Evolutionary conservation across 1,140 invertebrate genomes (phyloP).

Genomic region (Drosophila pachea): DNA sequence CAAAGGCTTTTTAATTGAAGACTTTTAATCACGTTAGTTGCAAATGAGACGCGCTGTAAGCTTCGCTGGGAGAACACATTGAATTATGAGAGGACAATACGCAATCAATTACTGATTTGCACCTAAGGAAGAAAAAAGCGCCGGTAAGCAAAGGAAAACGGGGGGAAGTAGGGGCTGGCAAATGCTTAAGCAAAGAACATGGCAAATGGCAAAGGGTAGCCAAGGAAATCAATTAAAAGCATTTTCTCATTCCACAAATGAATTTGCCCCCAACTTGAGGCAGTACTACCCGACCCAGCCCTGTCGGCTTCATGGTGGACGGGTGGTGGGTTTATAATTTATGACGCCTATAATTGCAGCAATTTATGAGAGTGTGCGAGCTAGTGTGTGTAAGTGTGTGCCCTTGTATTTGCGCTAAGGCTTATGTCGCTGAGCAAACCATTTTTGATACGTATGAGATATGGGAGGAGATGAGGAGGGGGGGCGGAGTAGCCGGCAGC

Average conservation of each 20-base stretch:
- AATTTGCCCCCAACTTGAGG: too few relatives aligned
- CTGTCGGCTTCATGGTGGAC: constrained; percentile 5
- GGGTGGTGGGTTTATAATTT: constrained; percentile 67
- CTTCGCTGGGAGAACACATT: background rate
- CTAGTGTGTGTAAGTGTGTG: constrained; percentile 13
- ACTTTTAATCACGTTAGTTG: constrained; percentile 20
- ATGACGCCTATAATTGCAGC: constrained; percentile 75
- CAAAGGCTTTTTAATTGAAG: constrained; percentile 3
- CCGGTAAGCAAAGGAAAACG: background rate
- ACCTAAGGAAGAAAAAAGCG: background rate
- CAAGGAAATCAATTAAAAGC: constrained; percentile 69
- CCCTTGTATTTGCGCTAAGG: constrained; percentile 48
- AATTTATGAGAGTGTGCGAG: constrained; percentile 47
- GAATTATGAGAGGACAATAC: constrained; percentile 23
- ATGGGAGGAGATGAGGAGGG: constrained; percentile 1
- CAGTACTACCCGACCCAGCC: background rate
- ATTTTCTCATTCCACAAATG: constrained; percentile 44
- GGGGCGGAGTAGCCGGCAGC: background rate
- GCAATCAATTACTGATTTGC: constrained; percentile 28
- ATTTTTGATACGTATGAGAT: constrained; percentile 37
- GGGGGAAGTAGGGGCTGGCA: constrained; percentile 23
- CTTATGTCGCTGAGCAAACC: constrained; percentile 45
- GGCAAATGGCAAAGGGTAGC: constrained; percentile 6
- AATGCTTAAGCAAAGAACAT: constrained; percentile 43
- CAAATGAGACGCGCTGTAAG: background rate